These are phyloP conservation scores for Anguilla obscura DNA, from an alignment of 2,797 vertebrate genomes.

Conservation along the genomic window DNA sequence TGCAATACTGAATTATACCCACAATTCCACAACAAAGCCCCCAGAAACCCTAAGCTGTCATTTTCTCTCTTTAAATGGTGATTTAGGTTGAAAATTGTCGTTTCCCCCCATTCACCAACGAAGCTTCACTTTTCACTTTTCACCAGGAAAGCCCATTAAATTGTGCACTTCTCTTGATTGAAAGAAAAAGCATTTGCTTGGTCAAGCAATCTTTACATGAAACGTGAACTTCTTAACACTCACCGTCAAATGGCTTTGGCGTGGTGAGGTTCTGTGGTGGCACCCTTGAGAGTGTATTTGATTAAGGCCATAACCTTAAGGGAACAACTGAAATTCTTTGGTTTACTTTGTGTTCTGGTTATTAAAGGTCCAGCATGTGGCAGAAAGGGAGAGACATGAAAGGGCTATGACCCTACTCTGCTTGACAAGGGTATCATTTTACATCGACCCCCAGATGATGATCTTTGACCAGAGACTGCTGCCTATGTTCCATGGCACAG, in stretches of 20 bases:
- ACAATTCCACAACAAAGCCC: slow-evolving; percentile 46
- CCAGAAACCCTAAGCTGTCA: slow-evolving; percentile 56
- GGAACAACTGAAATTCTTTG: not conserved
- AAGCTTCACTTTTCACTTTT: slow-evolving; percentile 42
- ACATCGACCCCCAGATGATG: slow-evolving; percentile 35
- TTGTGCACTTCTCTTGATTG: not conserved
- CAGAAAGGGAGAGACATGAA: slow-evolving; percentile 56
- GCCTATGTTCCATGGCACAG: slow-evolving; percentile 12
- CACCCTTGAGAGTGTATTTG: not conserved
- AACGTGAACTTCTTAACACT: not conserved
- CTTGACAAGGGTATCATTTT: slow-evolving; percentile 70
- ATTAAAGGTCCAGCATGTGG: slow-evolving; percentile 69
- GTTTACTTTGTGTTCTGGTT: slow-evolving; percentile 60
- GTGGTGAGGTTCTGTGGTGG: not conserved
- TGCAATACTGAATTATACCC: not conserved
- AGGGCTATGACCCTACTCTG: slow-evolving; percentile 65
- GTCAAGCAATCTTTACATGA: not conserved
- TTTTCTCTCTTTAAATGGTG: slow-evolving; percentile 46
- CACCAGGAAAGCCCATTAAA: slow-evolving; percentile 38
- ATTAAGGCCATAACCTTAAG: not conserved
- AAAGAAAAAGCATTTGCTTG: not conserved
- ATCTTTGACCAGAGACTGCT: slow-evolving; percentile 30
- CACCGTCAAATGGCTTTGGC: not conserved
- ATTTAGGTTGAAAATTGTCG: slow-evolving; percentile 34
- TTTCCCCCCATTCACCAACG: slow-evolving; percentile 46